A percentile compares a stretch with the other conserved stretches of the same genome.
Evolutionary conservation across 2,113 vertebrate genomes (phyloP).

Genomic region (Phylloscopus whistleri): DNA sequence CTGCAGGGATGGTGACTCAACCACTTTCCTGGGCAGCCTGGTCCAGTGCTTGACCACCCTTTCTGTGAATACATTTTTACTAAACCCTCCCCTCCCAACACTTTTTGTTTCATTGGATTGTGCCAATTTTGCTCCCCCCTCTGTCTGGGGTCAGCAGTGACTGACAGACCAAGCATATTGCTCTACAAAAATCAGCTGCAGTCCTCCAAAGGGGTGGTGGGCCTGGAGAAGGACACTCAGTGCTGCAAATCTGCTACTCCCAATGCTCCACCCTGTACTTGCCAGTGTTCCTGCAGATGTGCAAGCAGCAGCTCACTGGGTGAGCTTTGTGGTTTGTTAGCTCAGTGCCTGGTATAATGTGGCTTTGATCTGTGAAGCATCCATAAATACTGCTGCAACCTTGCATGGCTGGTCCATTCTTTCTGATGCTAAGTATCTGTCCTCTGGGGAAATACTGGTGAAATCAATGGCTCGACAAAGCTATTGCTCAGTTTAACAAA

Average conservation of each 20-base stretch:
- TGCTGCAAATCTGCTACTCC: constrained; percentile 43
- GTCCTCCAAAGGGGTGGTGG: constrained; percentile 86
- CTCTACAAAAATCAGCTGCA: constrained; percentile 86
- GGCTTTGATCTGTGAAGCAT: neutral
- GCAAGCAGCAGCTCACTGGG: neutral
- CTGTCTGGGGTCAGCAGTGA: constrained; percentile 39
- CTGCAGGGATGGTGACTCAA: neutral
- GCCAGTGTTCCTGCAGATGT: neutral
- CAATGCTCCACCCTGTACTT: neutral
- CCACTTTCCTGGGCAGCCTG: neutral
- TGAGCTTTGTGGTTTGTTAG: neutral
- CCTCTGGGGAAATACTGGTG: neutral
- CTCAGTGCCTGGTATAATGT: neutral
- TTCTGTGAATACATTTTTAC: neutral
- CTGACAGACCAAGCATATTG: constrained; percentile 1
- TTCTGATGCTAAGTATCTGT: neutral
- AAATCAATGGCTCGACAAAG: neutral
- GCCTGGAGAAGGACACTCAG: constrained; percentile 87
- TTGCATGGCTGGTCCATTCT: neutral
- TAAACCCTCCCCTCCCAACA: neutral
- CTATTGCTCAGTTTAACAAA: neutral
- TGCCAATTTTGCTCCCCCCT: constrained; percentile 39
- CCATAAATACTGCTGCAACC: neutral
- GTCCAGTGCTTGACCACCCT: neutral
- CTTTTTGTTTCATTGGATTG: constrained; percentile 45